Base-by-base conservation (phyloP, 2,888 invertebrate genomes). In the Ornithoptera priamus region DNA sequence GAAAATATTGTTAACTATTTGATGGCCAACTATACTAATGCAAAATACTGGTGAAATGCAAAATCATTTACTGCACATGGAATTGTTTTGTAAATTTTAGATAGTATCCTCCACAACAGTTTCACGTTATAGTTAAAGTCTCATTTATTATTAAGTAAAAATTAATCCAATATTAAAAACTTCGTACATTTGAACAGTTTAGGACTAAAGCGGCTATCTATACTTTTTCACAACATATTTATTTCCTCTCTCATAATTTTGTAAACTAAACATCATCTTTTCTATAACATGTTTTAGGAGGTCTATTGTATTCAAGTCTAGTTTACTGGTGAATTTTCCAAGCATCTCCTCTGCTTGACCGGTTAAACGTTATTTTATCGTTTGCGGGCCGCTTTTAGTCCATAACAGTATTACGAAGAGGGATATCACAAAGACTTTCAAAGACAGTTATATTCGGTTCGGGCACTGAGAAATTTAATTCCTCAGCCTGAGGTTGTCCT, bases 331-430 rank as follows among this genome's bases (percentile, higher is more conserved):
- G 65, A 66, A 66, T 62, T 66, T 66, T 58, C 50, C 69, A 53
- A 65, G 56, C 63, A 67, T 63, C 24, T 63, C 53, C 71, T 59
- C n/a, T 24, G 63, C 59, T 53, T 42, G 62, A 70, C 46, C 63
- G 67, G 67, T 58, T 69, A 22, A 63, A 66, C 69, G 46, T 71
- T 72, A 67, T 74, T 71, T 72, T 59, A 72, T 73, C 73, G 74
- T 75, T 75, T 72, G 72, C 70, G 68, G 73, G 65, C 72, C 72
- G 75, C 76, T 74, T 75, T 73, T 75, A 76, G 77, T 77, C 79
- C 72, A 73, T 80, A 81, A 81, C 81, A 78, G 74, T 71, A 74
- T 79, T 80, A 80, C 75, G 72, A 70, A 66, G 69, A 71, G 72
- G 72, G 70, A 66, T 72, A 72, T 72, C 76, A 77, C 80, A 78